Conservation (phyloP, 2,888 invertebrate species). For the Melieria picta region DNA sequence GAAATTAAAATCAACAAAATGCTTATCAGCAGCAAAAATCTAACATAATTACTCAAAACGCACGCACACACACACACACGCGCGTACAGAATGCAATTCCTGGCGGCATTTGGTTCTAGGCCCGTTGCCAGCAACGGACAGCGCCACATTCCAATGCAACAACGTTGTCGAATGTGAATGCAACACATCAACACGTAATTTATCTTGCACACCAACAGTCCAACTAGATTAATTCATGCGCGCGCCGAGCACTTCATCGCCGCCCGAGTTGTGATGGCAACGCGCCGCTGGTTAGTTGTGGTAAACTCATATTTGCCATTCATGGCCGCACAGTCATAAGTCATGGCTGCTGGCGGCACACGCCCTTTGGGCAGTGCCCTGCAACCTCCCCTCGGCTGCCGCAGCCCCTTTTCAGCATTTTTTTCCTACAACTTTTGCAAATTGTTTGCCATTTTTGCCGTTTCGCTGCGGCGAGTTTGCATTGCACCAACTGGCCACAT, state of each 20-base stretch:
- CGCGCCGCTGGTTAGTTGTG: no score
- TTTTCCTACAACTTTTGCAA: neutral
- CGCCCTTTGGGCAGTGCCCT: neutral
- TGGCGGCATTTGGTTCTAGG: neutral
- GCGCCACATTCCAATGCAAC: conserved; percentile 23
- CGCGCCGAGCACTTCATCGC: no score
- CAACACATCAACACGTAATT: conserved; percentile 23
- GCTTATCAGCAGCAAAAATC: conserved; percentile 48
- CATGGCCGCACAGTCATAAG: no score
- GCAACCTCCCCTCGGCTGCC: neutral
- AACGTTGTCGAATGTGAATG: neutral
- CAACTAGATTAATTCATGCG: no score
- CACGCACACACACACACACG: conserved; percentile 7
- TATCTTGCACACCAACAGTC: conserved; percentile 14
- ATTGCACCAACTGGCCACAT: neutral
- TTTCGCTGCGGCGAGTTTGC: no score
- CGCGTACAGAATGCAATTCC: conserved; percentile 4
- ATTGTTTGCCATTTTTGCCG: no score
- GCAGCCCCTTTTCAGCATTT: neutral
- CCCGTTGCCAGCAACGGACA: neutral
- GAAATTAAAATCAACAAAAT: conserved; percentile 50
- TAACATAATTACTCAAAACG: conserved; percentile 47
- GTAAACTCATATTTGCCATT: no score
- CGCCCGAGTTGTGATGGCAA: neutral
- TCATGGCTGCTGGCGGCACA: no score